phyloP scores from a whole-genome alignment of 1,140 invertebrate genomes.

The Teleogryllus occipitalis region DNA sequence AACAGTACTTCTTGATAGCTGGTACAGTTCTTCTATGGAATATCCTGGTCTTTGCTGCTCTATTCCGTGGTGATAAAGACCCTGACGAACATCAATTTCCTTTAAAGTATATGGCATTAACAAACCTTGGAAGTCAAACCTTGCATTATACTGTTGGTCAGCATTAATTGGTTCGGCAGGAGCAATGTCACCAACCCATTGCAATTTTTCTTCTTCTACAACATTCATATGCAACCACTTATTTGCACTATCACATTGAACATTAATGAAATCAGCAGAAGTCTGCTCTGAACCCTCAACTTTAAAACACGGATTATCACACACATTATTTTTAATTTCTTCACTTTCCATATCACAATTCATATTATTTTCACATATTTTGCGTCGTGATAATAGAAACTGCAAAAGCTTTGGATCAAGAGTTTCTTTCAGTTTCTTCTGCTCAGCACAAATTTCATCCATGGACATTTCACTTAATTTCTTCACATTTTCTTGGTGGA shows the following conservation, averaged over 20 bases:
- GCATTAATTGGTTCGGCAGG: constrained; percentile 26
- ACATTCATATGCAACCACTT: constrained; percentile 76
- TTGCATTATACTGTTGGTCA: constrained; percentile 57
- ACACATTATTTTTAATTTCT: neutral
- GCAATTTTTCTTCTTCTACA: constrained; percentile 72
- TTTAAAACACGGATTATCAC: neutral
- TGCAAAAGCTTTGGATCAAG: constrained; percentile 58
- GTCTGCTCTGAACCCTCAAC: neutral
- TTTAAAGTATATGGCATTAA: constrained; percentile 60
- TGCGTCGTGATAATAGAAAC: constrained; percentile 52
- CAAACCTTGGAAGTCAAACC: constrained; percentile 54
- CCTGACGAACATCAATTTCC: constrained; percentile 45
- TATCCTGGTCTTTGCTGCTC: constrained; percentile 86
- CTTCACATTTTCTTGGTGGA: constrained; percentile 66
- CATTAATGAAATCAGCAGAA: neutral
- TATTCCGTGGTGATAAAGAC: constrained; percentile 84
- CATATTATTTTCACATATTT: neutral
- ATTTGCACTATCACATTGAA: constrained; percentile 37
- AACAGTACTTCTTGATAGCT: constrained; percentile 56
- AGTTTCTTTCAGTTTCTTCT: constrained; percentile 46
- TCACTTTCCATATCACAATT: neutral
- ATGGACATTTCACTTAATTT: constrained; percentile 57
- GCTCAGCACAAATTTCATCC: constrained; percentile 67
- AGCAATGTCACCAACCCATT: constrained; percentile 63
- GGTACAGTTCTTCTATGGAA: constrained; percentile 75